Evolutionary conservation across 2,888 invertebrate genomes (phyloP).

Genomic region (Schrankia costaestrigalis): DNA sequence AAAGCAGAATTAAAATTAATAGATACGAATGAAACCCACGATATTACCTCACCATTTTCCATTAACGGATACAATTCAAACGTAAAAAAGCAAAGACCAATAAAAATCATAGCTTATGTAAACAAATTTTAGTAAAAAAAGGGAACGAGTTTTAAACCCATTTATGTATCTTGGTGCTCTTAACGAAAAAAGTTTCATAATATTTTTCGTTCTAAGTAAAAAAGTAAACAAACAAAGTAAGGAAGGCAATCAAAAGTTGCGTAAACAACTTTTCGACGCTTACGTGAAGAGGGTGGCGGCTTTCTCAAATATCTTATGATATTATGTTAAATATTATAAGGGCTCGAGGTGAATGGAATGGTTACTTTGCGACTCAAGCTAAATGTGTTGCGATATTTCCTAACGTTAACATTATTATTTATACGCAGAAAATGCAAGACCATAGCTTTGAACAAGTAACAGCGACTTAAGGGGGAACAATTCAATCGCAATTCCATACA

Average conservation of each 20-base stretch:
- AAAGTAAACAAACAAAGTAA: constrained; percentile 70
- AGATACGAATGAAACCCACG: no score
- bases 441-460: no score
- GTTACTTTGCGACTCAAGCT: constrained; percentile 18
- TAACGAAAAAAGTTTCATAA: constrained; percentile 73
- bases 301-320: constrained; percentile 48
- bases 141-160: constrained; percentile 60
- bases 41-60: constrained; percentile 11
- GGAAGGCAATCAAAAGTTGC: constrained; percentile 76
- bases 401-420: neutral
- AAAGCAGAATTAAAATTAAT: no score
- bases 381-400: constrained; percentile 41
- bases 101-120: constrained; percentile 44
- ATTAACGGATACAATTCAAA: constrained; percentile 31
- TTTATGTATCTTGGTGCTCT: constrained; percentile 67
- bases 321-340: constrained; percentile 52
- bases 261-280: constrained; percentile 69
- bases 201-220: constrained; percentile 69
- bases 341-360: constrained; percentile 35
- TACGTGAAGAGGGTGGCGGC: constrained; percentile 47
- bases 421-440: no score
- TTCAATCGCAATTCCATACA: no score
- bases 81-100: constrained; percentile 33
- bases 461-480: no score
- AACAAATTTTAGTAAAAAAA: constrained; percentile 51